A percentile compares a stretch with the other conserved stretches of the same genome.
Evolutionary conservation across 1,140 invertebrate genomes (phyloP).

Genomic region (Drosophila athabasca): DNA sequence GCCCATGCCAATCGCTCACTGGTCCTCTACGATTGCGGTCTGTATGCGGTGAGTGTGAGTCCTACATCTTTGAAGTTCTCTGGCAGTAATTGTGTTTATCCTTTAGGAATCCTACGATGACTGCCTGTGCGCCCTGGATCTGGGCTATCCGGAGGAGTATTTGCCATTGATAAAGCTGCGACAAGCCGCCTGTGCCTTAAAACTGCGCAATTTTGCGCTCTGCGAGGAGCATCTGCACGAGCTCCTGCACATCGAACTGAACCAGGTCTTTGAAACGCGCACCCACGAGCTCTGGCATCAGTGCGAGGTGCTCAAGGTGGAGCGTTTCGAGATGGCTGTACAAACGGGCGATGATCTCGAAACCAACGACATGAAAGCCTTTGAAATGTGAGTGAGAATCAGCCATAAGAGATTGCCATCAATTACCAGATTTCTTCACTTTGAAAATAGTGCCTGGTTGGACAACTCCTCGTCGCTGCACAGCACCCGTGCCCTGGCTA

Average conservation of each 20-base stretch:
- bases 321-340: slow-evolving; percentile 67
- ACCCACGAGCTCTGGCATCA: slow-evolving; percentile 71
- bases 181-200: slow-evolving; percentile 77
- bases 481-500: slow-evolving; percentile 50
- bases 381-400: slow-evolving; percentile 61
- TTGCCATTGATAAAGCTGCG: slow-evolving; percentile 70
- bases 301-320: slow-evolving; percentile 65
- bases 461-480: slow-evolving; percentile 59
- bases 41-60: slow-evolving; percentile 55
- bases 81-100: neutral
- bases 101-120: slow-evolving; percentile 68
- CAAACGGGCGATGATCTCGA: slow-evolving; percentile 63
- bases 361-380: slow-evolving; percentile 53
- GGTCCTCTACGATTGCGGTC: slow-evolving; percentile 63
- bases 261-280: slow-evolving; percentile 66
- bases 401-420: neutral
- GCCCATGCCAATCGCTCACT: slow-evolving; percentile 69
- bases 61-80: neutral
- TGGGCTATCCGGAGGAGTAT: slow-evolving; percentile 71
- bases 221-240: slow-evolving; percentile 70
- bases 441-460: slow-evolving; percentile 53
- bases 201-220: slow-evolving; percentile 68
- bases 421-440: neutral
- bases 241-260: slow-evolving; percentile 69
- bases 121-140: slow-evolving; percentile 64